These are phyloP conservation scores for Corythornis cristatus DNA, from an alignment of 2,113 vertebrate genomes.

Conservation along the genomic window DNA sequence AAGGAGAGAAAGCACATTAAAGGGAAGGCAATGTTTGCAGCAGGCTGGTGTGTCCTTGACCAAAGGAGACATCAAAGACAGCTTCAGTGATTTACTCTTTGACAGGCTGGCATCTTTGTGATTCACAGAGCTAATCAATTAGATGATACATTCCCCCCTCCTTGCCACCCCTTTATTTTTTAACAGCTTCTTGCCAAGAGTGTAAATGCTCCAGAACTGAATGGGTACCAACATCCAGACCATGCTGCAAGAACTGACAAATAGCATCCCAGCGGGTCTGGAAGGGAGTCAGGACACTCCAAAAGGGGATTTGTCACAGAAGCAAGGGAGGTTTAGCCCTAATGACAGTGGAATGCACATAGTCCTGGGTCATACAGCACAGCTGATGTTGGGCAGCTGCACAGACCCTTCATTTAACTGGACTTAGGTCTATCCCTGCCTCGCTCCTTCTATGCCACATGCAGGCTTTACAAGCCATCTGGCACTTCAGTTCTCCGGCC, in stretches of 20 bases:
- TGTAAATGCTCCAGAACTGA: not conserved
- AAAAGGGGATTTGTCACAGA: not conserved
- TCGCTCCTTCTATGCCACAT: not conserved
- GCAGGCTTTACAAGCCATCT: not conserved
- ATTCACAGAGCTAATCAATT: conserved; percentile 67
- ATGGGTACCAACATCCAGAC: not conserved
- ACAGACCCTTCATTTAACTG: not conserved
- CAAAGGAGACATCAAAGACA: conserved; percentile 43
- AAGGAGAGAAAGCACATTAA: conserved; percentile 22
- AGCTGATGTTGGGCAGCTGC: fast-evolving
- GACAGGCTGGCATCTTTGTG: conserved; percentile 51
- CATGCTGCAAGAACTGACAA: not conserved
- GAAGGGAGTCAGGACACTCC: not conserved
- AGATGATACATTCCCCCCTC: conserved; percentile 34
- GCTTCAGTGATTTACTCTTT: conserved; percentile 65
- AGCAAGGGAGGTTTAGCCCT: not conserved
- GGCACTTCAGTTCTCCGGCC: not conserved
- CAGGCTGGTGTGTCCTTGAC: conserved; percentile 49
- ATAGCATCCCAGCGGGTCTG: not conserved
- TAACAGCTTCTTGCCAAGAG: conserved; percentile 42
- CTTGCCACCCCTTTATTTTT: conserved; percentile 17
- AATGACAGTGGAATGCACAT: not conserved
- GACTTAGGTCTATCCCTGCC: not conserved
- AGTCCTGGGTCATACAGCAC: not conserved
- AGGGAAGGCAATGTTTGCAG: conserved; percentile 21